Percentiles rank a stretch among this genome's conserved stretches.
These are phyloP conservation scores for Zeuzera pyrina DNA, from an alignment of 2,888 invertebrate genomes.

Conservation along the genomic window DNA sequence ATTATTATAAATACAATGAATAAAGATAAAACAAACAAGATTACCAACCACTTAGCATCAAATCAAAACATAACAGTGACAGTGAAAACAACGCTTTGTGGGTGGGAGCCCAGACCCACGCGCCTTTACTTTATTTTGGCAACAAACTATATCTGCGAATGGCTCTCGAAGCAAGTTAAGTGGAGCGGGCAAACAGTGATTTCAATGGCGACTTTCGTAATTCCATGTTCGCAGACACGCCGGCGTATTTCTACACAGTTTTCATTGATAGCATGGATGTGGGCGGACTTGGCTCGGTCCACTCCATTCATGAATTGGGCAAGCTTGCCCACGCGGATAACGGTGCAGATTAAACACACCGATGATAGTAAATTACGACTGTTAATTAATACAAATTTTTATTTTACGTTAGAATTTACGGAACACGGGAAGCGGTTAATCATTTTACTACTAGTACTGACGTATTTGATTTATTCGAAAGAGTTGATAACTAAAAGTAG, in stretches of 20 bases:
- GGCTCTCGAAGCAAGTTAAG: conserved; percentile 14
- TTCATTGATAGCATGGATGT: conserved; percentile 54
- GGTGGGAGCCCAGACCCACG: conserved; percentile 6
- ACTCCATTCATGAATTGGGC: conserved; percentile 67
- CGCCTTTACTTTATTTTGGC: conserved; percentile 5
- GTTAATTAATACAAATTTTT: conserved; percentile 57
- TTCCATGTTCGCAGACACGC: conserved; percentile 41
- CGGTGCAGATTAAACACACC: conserved; percentile 38
- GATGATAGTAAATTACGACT: conserved; percentile 44
- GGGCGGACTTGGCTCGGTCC: conserved; percentile 47
- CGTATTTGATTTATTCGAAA: not conserved
- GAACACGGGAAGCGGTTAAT: conserved; percentile 38
- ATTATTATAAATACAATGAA: too few species aligned
- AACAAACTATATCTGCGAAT: conserved; percentile 5
- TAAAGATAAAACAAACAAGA: too few species aligned
- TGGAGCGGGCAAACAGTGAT: conserved; percentile 28
- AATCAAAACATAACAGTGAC: not conserved
- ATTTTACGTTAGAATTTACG: conserved; percentile 41
- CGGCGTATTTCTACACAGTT: conserved; percentile 47
- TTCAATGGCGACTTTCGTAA: conserved; percentile 52
- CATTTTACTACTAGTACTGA: conserved; percentile 16
- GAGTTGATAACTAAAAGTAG: conserved; percentile 1
- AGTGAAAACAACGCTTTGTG: conserved; percentile 4
- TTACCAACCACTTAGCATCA: too few species aligned
- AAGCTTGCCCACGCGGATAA: conserved; percentile 54